phyloP scores from a whole-genome alignment of 2,113 vertebrate genomes.

The Apodemus sylvaticus region DNA sequence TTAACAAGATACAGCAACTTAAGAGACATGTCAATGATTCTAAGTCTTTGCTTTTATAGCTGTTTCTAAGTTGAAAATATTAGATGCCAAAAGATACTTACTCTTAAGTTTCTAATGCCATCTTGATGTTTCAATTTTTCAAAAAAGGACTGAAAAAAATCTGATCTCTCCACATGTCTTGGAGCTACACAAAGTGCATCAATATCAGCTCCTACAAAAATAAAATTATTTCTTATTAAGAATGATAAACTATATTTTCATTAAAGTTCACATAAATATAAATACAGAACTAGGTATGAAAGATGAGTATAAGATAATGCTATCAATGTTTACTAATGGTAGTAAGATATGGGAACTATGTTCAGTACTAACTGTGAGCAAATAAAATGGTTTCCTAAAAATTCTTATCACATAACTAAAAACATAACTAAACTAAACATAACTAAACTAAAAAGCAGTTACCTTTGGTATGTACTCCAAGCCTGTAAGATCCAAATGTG shows the following conservation, averaged over 20 bases:
- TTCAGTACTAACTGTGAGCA: conserved; percentile 27
- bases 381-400: conserved; percentile 33
- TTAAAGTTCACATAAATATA: conserved; percentile 39
- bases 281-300: conserved; percentile 26
- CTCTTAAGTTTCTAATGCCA: conserved; percentile 95
- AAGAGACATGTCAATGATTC: conserved; percentile 30
- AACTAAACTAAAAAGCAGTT: conserved; percentile 62
- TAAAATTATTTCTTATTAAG: conserved; percentile 56
- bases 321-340: conserved; percentile 1
- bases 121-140: conserved; percentile 95
- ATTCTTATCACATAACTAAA: conserved; percentile 11
- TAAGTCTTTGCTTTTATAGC: conserved; percentile 43
- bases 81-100: conserved; percentile 79
- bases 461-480: conserved; percentile 99
- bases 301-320: conserved; percentile 15
- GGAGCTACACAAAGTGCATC: conserved; percentile 98
- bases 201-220: conserved; percentile 94
- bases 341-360: conserved; percentile 8
- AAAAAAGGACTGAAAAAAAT: conserved; percentile 98
- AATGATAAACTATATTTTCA: conserved; percentile 5
- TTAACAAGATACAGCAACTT: conserved; percentile 33
- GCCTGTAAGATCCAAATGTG: conserved; percentile 97
- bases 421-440: background rate
- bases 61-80: conserved; percentile 52
- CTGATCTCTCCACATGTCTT: conserved; percentile 94